These are phyloP conservation scores for Athalia circularis DNA, from an alignment of 2,888 invertebrate genomes.

Conservation along the genomic window DNA sequence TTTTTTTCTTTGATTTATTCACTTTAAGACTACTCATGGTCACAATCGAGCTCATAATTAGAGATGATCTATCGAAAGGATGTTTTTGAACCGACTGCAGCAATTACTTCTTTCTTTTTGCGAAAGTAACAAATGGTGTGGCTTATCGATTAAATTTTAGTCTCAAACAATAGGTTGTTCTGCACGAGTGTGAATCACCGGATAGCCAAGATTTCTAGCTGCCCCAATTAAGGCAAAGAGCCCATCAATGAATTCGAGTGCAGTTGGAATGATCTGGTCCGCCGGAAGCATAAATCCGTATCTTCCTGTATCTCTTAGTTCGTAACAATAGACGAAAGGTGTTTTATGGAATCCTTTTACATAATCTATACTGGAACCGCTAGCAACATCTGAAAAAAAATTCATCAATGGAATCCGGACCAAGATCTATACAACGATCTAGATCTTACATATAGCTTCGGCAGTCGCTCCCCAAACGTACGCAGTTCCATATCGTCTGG, in stretches of 20 bases:
- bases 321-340: slow-evolving; percentile 79
- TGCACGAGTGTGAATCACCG: slow-evolving; percentile 17
- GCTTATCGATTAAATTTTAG: background rate
- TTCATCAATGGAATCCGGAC: background rate
- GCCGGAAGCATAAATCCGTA: slow-evolving; percentile 78
- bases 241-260: slow-evolving; percentile 74
- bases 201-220: slow-evolving; percentile 36
- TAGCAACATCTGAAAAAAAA: slow-evolving; percentile 74
- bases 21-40: background rate
- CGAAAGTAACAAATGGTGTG: background rate
- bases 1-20: background rate
- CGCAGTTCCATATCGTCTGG: slow-evolving; percentile 59
- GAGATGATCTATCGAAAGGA: no score
- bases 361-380: slow-evolving; percentile 81
- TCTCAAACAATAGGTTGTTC: background rate
- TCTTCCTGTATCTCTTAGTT: slow-evolving; percentile 78
- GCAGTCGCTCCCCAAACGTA: slow-evolving; percentile 68
- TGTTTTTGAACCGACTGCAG: no score
- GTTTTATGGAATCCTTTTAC: slow-evolving; percentile 77
- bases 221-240: slow-evolving; percentile 59
- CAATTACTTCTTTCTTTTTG: no score
- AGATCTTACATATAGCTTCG: slow-evolving; percentile 40
- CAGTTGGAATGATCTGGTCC: slow-evolving; percentile 75
- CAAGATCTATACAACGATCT: background rate
- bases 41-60: no score